Base-by-base conservation (phyloP, 2,113 vertebrate species). In the Phrynosoma blainvillii region DNA sequence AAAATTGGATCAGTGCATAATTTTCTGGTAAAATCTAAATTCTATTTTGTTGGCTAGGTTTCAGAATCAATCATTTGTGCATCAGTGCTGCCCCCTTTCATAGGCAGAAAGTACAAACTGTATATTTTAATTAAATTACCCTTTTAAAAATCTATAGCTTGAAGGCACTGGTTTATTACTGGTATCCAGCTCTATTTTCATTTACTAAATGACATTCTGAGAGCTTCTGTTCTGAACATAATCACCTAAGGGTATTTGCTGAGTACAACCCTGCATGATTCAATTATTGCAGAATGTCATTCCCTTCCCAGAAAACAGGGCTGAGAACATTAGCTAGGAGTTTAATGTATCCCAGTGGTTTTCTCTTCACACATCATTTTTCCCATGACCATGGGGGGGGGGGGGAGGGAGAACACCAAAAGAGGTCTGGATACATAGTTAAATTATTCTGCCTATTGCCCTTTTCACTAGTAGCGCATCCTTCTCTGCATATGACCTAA, bases 161-260 rank as follows among this genome's bases (percentile, higher is more conserved):
- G 75, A 92, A 94, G 96, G 92, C 94, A 92, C 89, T 92, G 85
- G 93, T 95, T 96, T 95, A 95, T 95, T 96, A 95, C 95, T 96
- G 91, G 94, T 94, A 93, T 93, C 95, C 94, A 95, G 94, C 93
- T 96, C 93, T 93, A 94, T 96, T 96, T 96, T 96, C 93, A 94
- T 96, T 95, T 95, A 92, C 94, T 94, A 95, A 96, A 95, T 95
- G 95, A 92, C 92, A 89, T 95, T 96, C 94, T 95, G 94, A 95
- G 96, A 96, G 94, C 95, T 92, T 96, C 94, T 91, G 73, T 94
- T 96, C 95, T 90, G 90, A 94, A 89, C 91, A 88, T 95, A 96
- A 95, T 96, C 95, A 96, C 95, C 94, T 94, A 91, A 96, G 93
- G 95, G 90, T 90, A 92, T 92, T 88, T 93, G 78, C 89, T 84